Evolutionary conservation across 2,797 vertebrate genomes (phyloP).

Genomic region (Cirrhinus molitorella): DNA sequence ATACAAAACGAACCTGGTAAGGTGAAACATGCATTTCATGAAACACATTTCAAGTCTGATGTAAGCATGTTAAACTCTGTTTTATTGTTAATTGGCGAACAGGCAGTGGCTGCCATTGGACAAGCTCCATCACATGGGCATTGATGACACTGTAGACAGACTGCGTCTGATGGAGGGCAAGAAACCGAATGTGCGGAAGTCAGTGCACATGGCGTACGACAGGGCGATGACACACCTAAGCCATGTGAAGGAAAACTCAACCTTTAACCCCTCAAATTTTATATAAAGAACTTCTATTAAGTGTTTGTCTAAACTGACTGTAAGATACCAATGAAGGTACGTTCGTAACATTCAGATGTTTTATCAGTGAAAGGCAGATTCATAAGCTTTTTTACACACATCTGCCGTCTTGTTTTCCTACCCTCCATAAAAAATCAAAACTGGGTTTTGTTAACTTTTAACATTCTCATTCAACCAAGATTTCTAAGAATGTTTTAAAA

Average conservation of each 20-base stretch:
- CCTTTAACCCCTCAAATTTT: slow-evolving; percentile 89
- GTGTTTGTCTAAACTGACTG: slow-evolving; percentile 56
- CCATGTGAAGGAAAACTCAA: slow-evolving; percentile 88
- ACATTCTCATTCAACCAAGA: neutral
- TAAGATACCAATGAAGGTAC: slow-evolving; percentile 22
- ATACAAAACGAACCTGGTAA: slow-evolving; percentile 99
- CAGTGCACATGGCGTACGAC: slow-evolving; percentile 95
- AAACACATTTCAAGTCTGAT: neutral
- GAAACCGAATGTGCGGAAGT: slow-evolving; percentile 97
- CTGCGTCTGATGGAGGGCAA: slow-evolving; percentile 96
- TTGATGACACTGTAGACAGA: slow-evolving; percentile 95
- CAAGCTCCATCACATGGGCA: slow-evolving; percentile 91
- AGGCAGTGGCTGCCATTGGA: slow-evolving; percentile 98
- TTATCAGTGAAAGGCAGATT: slow-evolving; percentile 4
- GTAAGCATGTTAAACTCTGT: neutral
- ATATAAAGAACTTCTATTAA: slow-evolving; percentile 76
- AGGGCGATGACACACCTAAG: slow-evolving; percentile 94
- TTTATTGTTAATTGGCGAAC: slow-evolving; percentile 48
- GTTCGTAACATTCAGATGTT: slow-evolving; percentile 5
- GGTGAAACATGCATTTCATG: slow-evolving; percentile 53
- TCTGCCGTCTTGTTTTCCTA: neutral
- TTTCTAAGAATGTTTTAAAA: slow-evolving; percentile 25
- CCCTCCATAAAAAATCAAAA: neutral
- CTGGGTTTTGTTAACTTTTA: neutral
- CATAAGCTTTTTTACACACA: neutral